Percentiles rank a stretch among this genome's conserved stretches.
phyloP scores from a whole-genome alignment of 37 sponge, comb jelly and placozoan genomes.

The Aplysina aerophoba region DNA sequence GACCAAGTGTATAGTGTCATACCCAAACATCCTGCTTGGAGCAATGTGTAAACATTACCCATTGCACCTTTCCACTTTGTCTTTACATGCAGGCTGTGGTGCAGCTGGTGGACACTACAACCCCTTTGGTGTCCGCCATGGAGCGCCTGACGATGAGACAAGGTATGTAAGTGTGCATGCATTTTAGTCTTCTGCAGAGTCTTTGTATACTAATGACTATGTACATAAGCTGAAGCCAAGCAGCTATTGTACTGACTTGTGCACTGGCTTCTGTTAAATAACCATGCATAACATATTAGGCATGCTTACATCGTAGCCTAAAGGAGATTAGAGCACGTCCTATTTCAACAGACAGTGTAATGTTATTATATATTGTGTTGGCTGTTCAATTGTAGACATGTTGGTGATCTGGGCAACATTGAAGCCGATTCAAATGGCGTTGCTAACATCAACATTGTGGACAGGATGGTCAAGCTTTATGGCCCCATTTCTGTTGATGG shows the following conservation, averaged over 20 bases:
- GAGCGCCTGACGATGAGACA: conserved; percentile 79
- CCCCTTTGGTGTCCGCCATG: conserved; percentile 84
- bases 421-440: conserved; percentile 67
- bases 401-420: conserved; percentile 96
- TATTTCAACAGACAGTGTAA: too few relatives aligned
- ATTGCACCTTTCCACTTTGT: not conserved
- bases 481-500: conserved; percentile 78
- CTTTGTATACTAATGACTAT: not conserved
- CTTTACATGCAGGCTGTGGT: conserved; percentile 70
- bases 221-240: too few relatives aligned
- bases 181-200: too few relatives aligned
- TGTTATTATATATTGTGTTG: too few relatives aligned
- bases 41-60: too few relatives aligned
- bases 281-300: too few relatives aligned
- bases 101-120: conserved; percentile 96
- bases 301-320: too few relatives aligned
- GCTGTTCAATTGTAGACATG: conserved; percentile 63
- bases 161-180: not conserved
- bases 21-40: too few relatives aligned
- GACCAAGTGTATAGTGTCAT: too few relatives aligned
- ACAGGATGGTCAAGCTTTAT: conserved; percentile 61
- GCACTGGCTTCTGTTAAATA: too few relatives aligned
- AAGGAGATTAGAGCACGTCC: too few relatives aligned
- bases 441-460: conserved; percentile 68
- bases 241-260: too few relatives aligned